Percentiles rank a stretch among this genome's conserved stretches.
These are phyloP conservation scores for Stegodyphus dumicola DNA, from an alignment of 1,140 invertebrate species.

Conservation along the genomic window DNA sequence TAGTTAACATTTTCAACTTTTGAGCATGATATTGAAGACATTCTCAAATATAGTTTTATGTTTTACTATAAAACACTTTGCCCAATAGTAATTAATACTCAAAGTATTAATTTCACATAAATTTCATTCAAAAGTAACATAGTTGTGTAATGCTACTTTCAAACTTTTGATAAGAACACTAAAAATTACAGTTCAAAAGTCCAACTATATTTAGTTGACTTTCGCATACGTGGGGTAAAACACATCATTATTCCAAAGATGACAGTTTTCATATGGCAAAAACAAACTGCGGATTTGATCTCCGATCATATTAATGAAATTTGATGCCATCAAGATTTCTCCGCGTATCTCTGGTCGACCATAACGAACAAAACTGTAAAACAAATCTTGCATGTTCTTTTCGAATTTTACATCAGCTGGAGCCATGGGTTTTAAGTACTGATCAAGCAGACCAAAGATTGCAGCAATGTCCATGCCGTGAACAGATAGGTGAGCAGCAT, in stretches of 20 bases:
- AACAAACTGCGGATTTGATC: conserved; percentile 15
- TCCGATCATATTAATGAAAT: conserved; percentile 72
- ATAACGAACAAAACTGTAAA: conserved; percentile 80
- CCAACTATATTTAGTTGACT: conserved; percentile 70
- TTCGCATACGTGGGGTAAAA: conserved; percentile 79
- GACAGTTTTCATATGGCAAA: conserved; percentile 72
- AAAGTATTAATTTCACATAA: too few relatives aligned
- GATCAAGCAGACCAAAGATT: conserved; percentile 77
- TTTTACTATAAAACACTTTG: too few relatives aligned
- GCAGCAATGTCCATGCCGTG: conserved; percentile 79
- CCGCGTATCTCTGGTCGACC: conserved; percentile 69
- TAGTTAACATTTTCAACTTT: too few relatives aligned
- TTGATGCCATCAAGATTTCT: conserved; percentile 75
- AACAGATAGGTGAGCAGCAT: conserved; percentile 69
- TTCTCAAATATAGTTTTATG: too few relatives aligned
- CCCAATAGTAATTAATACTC: too few relatives aligned
- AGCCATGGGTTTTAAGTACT: conserved; percentile 77
- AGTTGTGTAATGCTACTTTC: too few relatives aligned
- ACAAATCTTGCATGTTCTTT: conserved; percentile 82
- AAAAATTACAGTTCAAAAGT: background rate
- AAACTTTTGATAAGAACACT: background rate
- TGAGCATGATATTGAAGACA: too few relatives aligned
- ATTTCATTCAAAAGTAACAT: too few relatives aligned
- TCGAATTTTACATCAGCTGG: conserved; percentile 76
- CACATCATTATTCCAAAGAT: conserved; percentile 79